Conservation (phyloP, 2,888 invertebrate species). For the Electrophaes corylata region DNA sequence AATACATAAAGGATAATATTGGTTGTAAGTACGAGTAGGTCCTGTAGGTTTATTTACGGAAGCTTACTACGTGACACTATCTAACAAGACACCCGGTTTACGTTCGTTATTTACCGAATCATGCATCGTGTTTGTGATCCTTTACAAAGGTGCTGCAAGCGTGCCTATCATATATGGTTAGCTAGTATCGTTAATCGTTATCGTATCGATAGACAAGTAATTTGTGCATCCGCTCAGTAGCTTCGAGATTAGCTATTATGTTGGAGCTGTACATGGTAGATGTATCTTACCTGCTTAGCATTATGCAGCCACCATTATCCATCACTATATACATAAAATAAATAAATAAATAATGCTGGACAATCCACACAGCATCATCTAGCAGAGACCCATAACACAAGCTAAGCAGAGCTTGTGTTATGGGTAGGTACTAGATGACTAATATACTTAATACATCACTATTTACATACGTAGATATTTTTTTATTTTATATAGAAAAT, state of each 20-base stretch:
- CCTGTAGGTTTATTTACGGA: neutral
- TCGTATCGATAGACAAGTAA: slow-evolving; percentile 12
- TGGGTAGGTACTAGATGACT: no score
- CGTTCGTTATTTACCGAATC: neutral
- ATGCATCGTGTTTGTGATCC: slow-evolving; percentile 15
- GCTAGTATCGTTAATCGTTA: slow-evolving; percentile 12
- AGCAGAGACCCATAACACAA: no score
- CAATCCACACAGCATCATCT: no score
- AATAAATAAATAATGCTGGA: no score
- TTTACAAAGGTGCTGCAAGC: slow-evolving; percentile 12
- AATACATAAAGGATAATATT: no score
- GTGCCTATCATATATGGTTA: slow-evolving; percentile 5
- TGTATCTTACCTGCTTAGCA: no score
- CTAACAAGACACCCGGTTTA: neutral
- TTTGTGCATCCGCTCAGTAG: slow-evolving; percentile 14
- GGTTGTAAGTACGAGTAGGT: no score
- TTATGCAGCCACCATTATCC: neutral
- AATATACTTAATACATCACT: no score
- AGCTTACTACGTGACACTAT: neutral
- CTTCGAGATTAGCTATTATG: slow-evolving; percentile 5
- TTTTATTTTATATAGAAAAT: no score
- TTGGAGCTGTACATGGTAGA: neutral
- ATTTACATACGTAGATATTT: no score
- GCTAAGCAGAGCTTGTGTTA: no score
- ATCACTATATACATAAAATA: no score